A percentile compares a stretch with the other conserved stretches of the same genome.
phyloP scores from a whole-genome alignment of 2,888 invertebrate species.

The Synergus gifuensis region DNA sequence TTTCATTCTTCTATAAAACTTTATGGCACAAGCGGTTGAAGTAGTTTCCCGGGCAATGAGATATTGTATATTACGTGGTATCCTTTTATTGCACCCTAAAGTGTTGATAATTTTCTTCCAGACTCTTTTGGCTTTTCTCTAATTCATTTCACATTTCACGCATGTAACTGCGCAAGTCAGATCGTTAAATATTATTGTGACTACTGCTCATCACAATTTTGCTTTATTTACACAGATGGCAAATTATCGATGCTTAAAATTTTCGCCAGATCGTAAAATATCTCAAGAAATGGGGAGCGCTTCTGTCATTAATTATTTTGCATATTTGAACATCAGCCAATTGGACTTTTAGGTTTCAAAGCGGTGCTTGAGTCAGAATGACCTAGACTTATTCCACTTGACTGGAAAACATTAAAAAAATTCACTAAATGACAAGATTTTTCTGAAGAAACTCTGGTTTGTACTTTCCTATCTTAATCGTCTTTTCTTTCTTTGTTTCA shows the following conservation, averaged over 20 bases:
- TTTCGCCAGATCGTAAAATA: not conserved
- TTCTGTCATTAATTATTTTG: constrained; percentile 10
- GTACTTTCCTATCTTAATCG: not conserved
- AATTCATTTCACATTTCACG: not conserved
- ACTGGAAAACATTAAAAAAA: not conserved
- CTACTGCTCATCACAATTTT: not conserved
- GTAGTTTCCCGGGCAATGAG: too few relatives aligned
- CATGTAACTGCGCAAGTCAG: not conserved
- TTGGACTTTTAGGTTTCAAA: constrained; percentile 5
- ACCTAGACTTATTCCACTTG: not conserved
- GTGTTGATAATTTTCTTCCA: too few relatives aligned
- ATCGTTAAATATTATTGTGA: not conserved
- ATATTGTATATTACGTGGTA: too few relatives aligned
- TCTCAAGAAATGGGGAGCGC: not conserved
- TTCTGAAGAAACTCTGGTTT: not conserved
- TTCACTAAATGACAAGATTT: not conserved
- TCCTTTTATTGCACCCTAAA: too few relatives aligned
- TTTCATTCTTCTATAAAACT: too few relatives aligned
- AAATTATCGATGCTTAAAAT: not conserved
- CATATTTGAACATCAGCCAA: constrained; percentile 28
- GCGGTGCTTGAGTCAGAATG: not conserved
- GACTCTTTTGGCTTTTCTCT: too few relatives aligned
- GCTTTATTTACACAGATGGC: not conserved
- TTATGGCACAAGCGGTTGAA: too few relatives aligned
- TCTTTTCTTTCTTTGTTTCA: constrained; percentile 4